Base-by-base conservation (phyloP, 2,888 invertebrate species). In the Synergus umbraculus region DNA sequence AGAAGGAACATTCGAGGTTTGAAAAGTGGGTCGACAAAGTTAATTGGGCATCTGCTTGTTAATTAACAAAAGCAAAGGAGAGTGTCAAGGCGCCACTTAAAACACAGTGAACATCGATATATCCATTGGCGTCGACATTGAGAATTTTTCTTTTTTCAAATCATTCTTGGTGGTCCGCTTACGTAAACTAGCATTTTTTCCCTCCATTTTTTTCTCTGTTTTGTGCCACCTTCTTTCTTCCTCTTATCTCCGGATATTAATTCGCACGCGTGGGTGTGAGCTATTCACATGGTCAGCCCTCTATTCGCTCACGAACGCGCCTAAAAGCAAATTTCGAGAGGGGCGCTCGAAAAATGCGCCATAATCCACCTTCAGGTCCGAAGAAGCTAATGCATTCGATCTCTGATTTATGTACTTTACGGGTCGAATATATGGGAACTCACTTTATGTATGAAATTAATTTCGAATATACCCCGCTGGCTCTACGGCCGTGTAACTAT, bases 321-420 rank as follows among this genome's bases (percentile, higher is more conserved):
- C 79, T 79, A 81, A 83, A 82, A 81, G 78, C 37, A 76, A 64
- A 78, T 78, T 78, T 79, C 66, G 69, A 77, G 66, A 80, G 69
- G 77, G 29, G 77, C 73, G 58, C 44, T 65, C 60, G 43, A 67
- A 76, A 86, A 88, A 84, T 83, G 84, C 86, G 84, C 86, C 83
- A 85, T 86, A 88, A 86, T 88, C 87, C 82, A 85, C 79, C 85
- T 83, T 78, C 79, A 64, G 78, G 73, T 81, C 73, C 83, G 84
- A 85, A 85, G 86, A 86, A 88, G 89, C 88, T 88, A 89, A 90
- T 88, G 89, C 89, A 89, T 90, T 91, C 91, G 89, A 91, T 91
- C 86, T 80, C 85, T 91, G 90, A 91, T 91, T 90, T 91, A 91
- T 90, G 88, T 87, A 89, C 89, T 90, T 86, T 86, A 84, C 87